Evolutionary conservation across 1,140 invertebrate genomes (phyloP).

Genomic region (Leptopilina boulardi): DNA sequence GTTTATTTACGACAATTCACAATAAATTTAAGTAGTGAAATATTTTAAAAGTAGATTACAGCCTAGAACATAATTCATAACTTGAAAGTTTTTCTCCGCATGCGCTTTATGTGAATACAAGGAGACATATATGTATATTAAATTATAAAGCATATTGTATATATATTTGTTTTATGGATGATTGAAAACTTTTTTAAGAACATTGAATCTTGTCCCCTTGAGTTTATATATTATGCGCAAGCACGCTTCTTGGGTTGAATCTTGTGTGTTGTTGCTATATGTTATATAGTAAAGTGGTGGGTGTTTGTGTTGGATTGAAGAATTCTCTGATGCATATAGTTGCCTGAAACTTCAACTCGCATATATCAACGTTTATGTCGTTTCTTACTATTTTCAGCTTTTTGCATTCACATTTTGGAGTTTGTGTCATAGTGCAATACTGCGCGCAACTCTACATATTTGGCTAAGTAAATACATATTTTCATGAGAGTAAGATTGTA

Average conservation of each 20-base stretch:
- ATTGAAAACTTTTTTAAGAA: background rate
- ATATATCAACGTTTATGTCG: constrained; percentile 25
- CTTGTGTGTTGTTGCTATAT: constrained; percentile 37
- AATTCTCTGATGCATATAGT: constrained; percentile 54
- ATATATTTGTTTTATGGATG: too few species aligned
- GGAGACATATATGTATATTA: too few species aligned
- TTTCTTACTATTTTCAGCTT: constrained; percentile 35
- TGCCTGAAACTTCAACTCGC: constrained; percentile 58
- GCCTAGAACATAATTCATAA: too few species aligned
- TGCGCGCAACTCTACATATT: background rate
- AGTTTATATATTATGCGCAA: constrained; percentile 25
- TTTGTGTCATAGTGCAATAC: background rate
- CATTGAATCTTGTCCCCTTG: background rate
- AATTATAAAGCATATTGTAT: too few species aligned
- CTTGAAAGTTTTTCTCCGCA: too few species aligned
- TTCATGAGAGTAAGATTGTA: background rate
- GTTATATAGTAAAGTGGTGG: constrained; percentile 31
- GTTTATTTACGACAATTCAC: too few species aligned
- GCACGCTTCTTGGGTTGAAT: constrained; percentile 36
- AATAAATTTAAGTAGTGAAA: too few species aligned
- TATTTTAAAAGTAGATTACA: too few species aligned
- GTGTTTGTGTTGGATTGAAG: constrained; percentile 49
- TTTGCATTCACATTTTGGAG: background rate
- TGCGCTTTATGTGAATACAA: too few species aligned
- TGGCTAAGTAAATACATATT: constrained; percentile 24